Conservation (phyloP, 2,797 vertebrate genomes). For the Phrynocephalus vlangalii region DNA sequence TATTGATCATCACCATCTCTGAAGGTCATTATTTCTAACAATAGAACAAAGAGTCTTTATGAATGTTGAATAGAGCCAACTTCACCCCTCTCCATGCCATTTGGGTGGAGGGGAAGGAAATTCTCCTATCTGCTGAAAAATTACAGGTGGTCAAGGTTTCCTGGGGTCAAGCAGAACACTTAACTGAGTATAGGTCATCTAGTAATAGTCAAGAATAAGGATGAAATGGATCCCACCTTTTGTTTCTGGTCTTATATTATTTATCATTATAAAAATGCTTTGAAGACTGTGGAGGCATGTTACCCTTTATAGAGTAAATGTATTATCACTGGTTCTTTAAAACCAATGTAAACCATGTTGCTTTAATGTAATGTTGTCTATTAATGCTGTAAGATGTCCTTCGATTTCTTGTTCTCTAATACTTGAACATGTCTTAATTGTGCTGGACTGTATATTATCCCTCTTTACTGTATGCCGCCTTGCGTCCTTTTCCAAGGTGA, state of each 20-base stretch:
- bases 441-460: too few relatives aligned
- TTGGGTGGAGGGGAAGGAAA: neutral
- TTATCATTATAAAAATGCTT: neutral
- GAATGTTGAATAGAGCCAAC: conserved; percentile 39
- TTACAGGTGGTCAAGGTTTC: neutral
- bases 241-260: neutral
- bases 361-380: too few relatives aligned
- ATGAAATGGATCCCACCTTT: neutral
- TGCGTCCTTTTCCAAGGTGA: too few relatives aligned
- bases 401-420: too few relatives aligned
- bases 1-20: conserved; percentile 45
- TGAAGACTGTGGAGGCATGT: neutral
- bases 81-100: neutral
- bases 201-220: neutral
- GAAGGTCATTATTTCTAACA: conserved; percentile 48
- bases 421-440: too few relatives aligned
- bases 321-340: neutral
- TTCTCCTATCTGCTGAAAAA: conserved; percentile 36
- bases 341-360: neutral
- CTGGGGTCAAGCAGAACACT: conserved; percentile 1
- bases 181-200: neutral
- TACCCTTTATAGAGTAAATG: neutral
- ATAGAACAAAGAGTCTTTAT: conserved; percentile 39
- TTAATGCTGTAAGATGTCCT: too few relatives aligned
- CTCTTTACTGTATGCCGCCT: too few relatives aligned